phyloP scores from a whole-genome alignment of 2,888 invertebrate species.

The Ichneumoninae sp. region DNA sequence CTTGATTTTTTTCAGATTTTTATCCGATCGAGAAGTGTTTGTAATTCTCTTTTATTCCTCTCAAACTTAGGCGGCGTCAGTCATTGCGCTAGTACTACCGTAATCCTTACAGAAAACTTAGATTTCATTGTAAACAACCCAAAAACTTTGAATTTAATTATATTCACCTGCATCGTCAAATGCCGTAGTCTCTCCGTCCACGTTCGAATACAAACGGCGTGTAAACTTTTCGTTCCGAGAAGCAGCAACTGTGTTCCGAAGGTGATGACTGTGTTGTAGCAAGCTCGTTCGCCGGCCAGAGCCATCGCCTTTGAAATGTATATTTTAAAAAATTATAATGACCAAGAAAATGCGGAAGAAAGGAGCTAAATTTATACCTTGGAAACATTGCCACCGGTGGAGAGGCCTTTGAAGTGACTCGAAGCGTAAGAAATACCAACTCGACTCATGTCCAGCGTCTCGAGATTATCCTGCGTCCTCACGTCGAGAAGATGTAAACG shows the following conservation, averaged over 20 bases:
- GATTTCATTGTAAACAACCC: neutral
- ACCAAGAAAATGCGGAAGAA: neutral
- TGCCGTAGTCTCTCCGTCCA: slow-evolving; percentile 89
- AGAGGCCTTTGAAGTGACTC: slow-evolving; percentile 95
- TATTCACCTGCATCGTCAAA: slow-evolving; percentile 85
- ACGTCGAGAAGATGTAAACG: slow-evolving; percentile 95
- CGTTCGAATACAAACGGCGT: slow-evolving; percentile 85
- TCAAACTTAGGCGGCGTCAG: no score
- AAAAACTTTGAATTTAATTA: slow-evolving; percentile 27
- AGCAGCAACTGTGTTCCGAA: slow-evolving; percentile 89
- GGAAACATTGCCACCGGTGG: slow-evolving; percentile 97
- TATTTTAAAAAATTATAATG: slow-evolving; percentile 4
- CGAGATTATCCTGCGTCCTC: slow-evolving; percentile 93
- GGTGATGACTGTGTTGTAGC: slow-evolving; percentile 90
- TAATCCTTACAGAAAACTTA: no score
- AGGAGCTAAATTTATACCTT: slow-evolving; percentile 72
- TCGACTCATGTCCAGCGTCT: slow-evolving; percentile 91
- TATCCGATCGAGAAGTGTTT: no score
- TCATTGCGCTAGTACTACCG: no score
- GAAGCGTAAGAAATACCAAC: slow-evolving; percentile 94
- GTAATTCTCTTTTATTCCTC: no score
- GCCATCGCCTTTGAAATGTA: slow-evolving; percentile 87
- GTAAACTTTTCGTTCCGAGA: slow-evolving; percentile 88
- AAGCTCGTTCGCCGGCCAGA: slow-evolving; percentile 90
- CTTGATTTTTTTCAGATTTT: no score